Evolutionary conservation across 2,888 invertebrate species (phyloP), one percentile per base, ranked within the genome.

Genomic region (Calliopum simillimum): DNA sequence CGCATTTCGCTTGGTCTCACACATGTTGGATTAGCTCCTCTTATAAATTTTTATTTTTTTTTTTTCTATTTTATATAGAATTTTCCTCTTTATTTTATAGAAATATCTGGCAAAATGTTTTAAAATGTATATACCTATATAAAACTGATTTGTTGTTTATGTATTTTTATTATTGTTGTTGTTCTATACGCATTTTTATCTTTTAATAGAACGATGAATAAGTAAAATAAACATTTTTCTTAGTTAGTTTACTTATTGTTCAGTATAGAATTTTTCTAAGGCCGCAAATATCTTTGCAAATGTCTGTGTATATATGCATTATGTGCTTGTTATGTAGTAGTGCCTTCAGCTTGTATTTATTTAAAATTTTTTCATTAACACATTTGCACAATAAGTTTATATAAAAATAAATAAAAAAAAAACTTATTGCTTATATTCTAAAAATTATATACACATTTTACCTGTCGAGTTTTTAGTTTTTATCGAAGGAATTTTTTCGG

Each of bases 151-250:
- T 56, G 56, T 12, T 25, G 56, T 56, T 56, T 13, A 21, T 61
- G 21, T 61, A 25, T 47, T 63, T 14, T 47, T 49, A 47, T 49
- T 61, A 4, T 49, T 53, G 64, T 51, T 64, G 51, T 51, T 64
- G 64, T 53, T 53, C 14, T 67, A 41, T 51, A 58, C 67, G 67
- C 59, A 21, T 41, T 58, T 59, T 67, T 66, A 12, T 46, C 58
- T 67, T 67, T 49, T 41, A 67, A 49, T 67, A 67, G 67, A 67
- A 59, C 58, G 58, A 67, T 66, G 66, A 66, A 46, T 66, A 66
- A 66, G 58, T 65, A 25, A 65, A 66, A 58, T 46, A 58, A 66
- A 66, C 33, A 58, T 63, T 16, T 47, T 49, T 49, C 49, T 49
- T 49, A 19, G 33, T 33, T 33, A 33, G 33, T 8, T 33, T 33